Conservation (phyloP, 2,888 invertebrate genomes). For the Xiphydria camelus region DNA sequence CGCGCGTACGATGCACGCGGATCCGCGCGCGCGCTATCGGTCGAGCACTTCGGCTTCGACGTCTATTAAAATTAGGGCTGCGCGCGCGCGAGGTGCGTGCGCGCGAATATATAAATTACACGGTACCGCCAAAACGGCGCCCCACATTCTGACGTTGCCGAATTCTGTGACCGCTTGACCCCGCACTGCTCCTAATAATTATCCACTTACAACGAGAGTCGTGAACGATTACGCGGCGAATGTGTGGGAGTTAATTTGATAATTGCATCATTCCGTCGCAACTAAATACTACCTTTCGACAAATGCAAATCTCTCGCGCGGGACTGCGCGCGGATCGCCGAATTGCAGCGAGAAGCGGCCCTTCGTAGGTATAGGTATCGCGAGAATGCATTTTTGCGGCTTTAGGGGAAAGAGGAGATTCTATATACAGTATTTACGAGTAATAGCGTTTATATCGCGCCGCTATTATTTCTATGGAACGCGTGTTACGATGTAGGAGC, state of each 20-base stretch:
- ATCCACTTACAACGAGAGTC: slow-evolving; percentile 49
- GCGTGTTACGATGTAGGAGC: too few relatives aligned
- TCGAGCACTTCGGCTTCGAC: too few relatives aligned
- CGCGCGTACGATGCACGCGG: too few relatives aligned
- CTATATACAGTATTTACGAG: too few relatives aligned
- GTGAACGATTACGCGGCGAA: slow-evolving; percentile 35
- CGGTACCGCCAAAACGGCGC: slow-evolving; percentile 33
- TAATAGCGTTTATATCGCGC: too few relatives aligned
- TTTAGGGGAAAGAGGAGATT: too few relatives aligned
- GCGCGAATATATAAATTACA: slow-evolving; percentile 34
- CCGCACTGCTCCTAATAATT: slow-evolving; percentile 40
- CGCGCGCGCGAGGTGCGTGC: slow-evolving; percentile 15
- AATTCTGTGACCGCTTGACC: slow-evolving; percentile 36
- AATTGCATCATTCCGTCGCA: slow-evolving; percentile 49
- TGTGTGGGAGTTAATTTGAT: slow-evolving; percentile 52
- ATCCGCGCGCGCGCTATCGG: too few relatives aligned
- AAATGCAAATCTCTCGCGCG: slow-evolving; percentile 35
- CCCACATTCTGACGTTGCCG: slow-evolving; percentile 38
- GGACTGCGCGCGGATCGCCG: neutral
- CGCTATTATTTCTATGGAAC: too few relatives aligned
- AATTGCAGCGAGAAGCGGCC: too few relatives aligned
- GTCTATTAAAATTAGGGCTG: too few relatives aligned
- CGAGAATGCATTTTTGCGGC: too few relatives aligned
- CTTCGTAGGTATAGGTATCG: too few relatives aligned
- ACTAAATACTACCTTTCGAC: slow-evolving; percentile 50